Evolutionary conservation across 2,113 vertebrate genomes (phyloP).

Genomic region (Gavia stellata): DNA sequence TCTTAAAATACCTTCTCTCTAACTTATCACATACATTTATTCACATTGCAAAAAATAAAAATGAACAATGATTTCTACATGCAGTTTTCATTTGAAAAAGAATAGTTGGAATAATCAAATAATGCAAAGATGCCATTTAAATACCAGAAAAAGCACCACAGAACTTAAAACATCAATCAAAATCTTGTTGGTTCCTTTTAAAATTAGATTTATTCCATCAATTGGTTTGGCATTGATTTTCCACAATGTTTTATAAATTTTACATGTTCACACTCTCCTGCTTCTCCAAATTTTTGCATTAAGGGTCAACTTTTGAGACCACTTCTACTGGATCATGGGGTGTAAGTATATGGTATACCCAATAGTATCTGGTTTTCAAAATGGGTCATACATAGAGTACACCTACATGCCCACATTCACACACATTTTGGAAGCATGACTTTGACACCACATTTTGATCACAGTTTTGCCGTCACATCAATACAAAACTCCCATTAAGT

Average conservation of each 20-base stretch:
- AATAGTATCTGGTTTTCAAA: not conserved
- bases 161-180: not conserved
- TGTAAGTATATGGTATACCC: rapidly evolving
- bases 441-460: not conserved
- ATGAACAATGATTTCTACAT: not conserved
- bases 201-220: not conserved
- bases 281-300: not conserved
- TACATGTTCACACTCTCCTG: not conserved
- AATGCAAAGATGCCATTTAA: not conserved
- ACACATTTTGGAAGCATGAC: not conserved
- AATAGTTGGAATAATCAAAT: not conserved
- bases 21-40: not conserved
- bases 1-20: not conserved
- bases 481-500: not conserved
- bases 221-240: not conserved
- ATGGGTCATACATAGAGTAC: not conserved
- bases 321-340: not conserved
- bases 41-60: not conserved
- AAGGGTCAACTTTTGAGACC: not conserved
- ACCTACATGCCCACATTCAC: rapidly evolving
- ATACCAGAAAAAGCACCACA: not conserved
- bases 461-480: not conserved
- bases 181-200: not conserved
- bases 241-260: not conserved
- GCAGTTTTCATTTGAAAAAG: not conserved